These are phyloP conservation scores for Oxyura jamaicensis DNA, from an alignment of 2,113 vertebrate genomes.

Conservation along the genomic window DNA sequence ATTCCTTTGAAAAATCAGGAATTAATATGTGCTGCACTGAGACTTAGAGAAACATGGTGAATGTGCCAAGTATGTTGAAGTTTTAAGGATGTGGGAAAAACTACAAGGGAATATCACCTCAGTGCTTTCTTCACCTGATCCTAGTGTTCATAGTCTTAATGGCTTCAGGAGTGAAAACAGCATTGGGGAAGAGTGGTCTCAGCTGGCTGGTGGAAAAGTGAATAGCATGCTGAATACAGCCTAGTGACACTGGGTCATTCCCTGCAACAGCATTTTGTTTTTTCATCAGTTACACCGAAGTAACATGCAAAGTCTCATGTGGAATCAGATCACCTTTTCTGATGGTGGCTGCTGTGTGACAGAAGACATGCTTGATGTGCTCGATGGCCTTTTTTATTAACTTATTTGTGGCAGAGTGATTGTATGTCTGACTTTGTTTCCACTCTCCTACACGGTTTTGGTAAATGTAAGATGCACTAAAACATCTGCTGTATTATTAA, in stretches of 20 bases:
- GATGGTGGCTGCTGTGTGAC: neutral
- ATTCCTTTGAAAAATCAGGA: neutral
- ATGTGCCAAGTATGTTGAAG: neutral
- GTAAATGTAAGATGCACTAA: neutral
- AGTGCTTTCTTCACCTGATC: neutral
- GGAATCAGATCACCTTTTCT: neutral
- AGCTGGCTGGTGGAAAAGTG: neutral
- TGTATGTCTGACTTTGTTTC: neutral
- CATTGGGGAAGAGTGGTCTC: neutral
- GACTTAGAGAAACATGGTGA: neutral
- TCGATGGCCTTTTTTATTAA: no score
- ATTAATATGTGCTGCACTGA: neutral
- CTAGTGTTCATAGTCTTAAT: neutral
- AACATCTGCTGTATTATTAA: neutral
- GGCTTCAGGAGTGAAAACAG: neutral
- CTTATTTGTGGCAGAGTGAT: neutral
- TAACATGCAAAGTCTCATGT: rapidly evolving
- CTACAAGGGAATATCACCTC: neutral
- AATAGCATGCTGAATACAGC: neutral
- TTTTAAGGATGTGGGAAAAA: neutral
- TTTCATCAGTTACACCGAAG: neutral
- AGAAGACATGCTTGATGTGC: no score
- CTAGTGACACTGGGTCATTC: neutral
- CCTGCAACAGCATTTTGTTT: neutral
- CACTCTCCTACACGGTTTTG: neutral